A percentile compares a stretch with the other conserved stretches of the same genome.
phyloP scores from a whole-genome alignment of 2,797 vertebrate genomes.

The Babyrousa celebensis region DNA sequence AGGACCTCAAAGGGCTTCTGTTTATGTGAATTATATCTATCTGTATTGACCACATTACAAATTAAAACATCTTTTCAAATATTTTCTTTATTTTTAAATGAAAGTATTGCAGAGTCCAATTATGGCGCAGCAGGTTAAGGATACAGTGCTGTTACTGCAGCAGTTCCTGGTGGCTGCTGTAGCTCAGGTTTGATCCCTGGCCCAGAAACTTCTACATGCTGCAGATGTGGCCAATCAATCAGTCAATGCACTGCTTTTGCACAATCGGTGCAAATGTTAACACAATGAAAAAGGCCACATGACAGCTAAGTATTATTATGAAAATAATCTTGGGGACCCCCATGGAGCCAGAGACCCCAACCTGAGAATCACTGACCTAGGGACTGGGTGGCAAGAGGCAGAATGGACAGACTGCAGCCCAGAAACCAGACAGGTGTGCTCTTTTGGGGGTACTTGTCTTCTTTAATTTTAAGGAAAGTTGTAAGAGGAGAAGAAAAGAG shows the following conservation, averaged over 20 bases:
- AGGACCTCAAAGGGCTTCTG: not conserved
- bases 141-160: no score
- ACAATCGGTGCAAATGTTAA: constrained; percentile 20
- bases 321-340: not conserved
- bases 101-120: not conserved
- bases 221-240: no score
- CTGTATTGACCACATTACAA: constrained; percentile 10
- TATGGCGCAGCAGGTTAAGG: no score
- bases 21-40: not conserved
- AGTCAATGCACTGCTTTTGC: not conserved
- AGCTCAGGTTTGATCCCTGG: no score
- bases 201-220: no score
- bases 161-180: no score
- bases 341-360: not conserved
- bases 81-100: constrained; percentile 60
- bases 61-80: not conserved
- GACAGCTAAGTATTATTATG: not conserved
- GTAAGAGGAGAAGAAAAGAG: constrained; percentile 6
- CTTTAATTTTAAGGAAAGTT: constrained; percentile 18
- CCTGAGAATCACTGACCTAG: not conserved
- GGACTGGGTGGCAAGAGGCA: not conserved
- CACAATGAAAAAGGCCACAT: constrained; percentile 25
- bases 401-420: not conserved
- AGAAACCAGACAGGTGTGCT: not conserved
- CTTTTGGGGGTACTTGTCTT: not conserved